Percentiles rank a stretch among this genome's conserved stretches.
Evolutionary conservation across 2,888 invertebrate genomes (phyloP).

Genomic region (Callimorpha dominula): DNA sequence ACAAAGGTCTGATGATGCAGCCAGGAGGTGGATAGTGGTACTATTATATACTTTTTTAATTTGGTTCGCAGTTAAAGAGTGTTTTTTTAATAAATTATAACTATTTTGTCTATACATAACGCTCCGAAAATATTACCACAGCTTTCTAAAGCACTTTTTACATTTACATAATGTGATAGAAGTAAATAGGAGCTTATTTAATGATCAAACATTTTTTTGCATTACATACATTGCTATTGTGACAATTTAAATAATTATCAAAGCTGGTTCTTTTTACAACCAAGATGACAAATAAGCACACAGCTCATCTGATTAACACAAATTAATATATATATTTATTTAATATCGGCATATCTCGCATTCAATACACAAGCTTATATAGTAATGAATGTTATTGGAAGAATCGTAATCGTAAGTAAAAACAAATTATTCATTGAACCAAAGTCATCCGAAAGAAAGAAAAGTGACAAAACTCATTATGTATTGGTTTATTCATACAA

Average conservation of each 20-base stretch:
- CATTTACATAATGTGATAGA: background rate
- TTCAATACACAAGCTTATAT: background rate
- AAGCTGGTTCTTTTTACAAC: background rate
- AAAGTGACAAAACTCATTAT: background rate
- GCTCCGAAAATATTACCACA: too few relatives aligned
- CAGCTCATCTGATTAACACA: background rate
- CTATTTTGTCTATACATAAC: too few relatives aligned
- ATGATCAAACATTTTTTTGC: too few relatives aligned
- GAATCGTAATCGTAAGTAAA: background rate
- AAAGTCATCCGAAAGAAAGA: conserved; percentile 6
- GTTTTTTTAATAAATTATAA: too few relatives aligned
- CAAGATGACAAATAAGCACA: background rate
- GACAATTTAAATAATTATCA: background rate
- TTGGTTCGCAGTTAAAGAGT: too few relatives aligned
- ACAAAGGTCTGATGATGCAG: too few relatives aligned
- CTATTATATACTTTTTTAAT: too few relatives aligned
- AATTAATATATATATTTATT: background rate
- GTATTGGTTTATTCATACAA: conserved; percentile 13
- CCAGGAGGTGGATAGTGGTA: too few relatives aligned
- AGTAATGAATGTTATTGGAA: background rate
- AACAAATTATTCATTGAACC: background rate
- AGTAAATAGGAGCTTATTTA: background rate
- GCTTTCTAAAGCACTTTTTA: too few relatives aligned
- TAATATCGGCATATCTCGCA: background rate
- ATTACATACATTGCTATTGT: too few relatives aligned